A percentile compares a stretch with the other conserved stretches of the same genome.
These are phyloP conservation scores for Heliocidaris erythrogramma DNA, from an alignment of 35 echinoderm and acorn worm species.

Conservation along the genomic window DNA sequence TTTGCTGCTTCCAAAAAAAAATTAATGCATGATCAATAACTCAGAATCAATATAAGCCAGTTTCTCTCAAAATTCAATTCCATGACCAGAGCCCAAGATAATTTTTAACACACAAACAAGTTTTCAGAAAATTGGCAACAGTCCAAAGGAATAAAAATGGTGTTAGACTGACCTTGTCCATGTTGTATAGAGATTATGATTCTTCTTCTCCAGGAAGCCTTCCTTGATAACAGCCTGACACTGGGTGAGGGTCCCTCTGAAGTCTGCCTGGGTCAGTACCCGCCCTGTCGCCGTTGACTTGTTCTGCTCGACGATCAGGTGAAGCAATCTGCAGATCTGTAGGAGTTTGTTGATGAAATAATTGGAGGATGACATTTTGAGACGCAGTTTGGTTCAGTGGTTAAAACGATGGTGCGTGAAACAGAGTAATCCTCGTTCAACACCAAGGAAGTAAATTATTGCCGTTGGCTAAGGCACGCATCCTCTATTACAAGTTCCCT, in stretches of 20 bases:
- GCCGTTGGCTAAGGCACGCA: not conserved
- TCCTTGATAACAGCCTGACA: slow-evolving; percentile 94
- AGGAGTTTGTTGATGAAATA: slow-evolving; percentile 38
- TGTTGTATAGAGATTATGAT: slow-evolving; percentile 95
- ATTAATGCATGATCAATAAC: too few relatives aligned
- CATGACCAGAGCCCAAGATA: not conserved
- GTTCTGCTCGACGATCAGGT: slow-evolving; percentile 94
- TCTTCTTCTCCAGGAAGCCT: slow-evolving; percentile 97
- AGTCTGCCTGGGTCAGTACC: slow-evolving; percentile 69
- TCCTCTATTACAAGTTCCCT: not conserved
- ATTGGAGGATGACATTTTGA: slow-evolving; percentile 14
- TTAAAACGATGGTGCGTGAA: not conserved
- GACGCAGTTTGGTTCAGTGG: not conserved
- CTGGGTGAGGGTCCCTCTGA: slow-evolving; percentile 60
- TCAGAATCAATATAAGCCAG: too few relatives aligned
- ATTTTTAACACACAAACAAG: not conserved
- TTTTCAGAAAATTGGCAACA: not conserved
- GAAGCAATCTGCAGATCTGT: slow-evolving; percentile 91
- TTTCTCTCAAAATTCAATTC: too few relatives aligned
- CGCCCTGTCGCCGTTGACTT: slow-evolving; percentile 73
- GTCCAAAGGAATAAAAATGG: not conserved
- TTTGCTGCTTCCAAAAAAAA: too few relatives aligned
- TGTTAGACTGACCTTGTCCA: slow-evolving; percentile 81
- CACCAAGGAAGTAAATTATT: not conserved
- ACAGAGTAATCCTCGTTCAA: not conserved